Base-by-base conservation (phyloP, 2,888 invertebrate species). In the Busseola fusca region DNA sequence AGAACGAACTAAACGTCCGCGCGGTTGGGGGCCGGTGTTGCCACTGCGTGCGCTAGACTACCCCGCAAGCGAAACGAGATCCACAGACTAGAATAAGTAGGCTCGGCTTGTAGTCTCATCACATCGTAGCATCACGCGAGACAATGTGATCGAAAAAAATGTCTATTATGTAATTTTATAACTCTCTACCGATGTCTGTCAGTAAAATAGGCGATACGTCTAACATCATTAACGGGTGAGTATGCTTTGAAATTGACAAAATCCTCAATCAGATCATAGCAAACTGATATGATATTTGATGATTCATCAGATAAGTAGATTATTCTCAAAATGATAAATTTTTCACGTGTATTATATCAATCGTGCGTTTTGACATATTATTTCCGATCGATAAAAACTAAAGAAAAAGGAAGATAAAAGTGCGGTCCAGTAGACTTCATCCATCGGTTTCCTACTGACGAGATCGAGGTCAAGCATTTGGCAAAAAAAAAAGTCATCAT, bases 21-120 rank as follows among this genome's bases (percentile, higher is more conserved):
- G 85, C 93, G 87, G 87, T 90, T 88, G 85, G 90, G 88, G 88
- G 88, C 88, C 94, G 91, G 92, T 94, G 95, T 95, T 95, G 92
- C 95, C 95, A 95, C 94, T 95, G 93, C 91, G 86, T 84, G 88
- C 84, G 79, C 73, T 80, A 83, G 84, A 88, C 88, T 87, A 90
- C 90, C 92, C 91, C 89, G 78, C 74, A 79, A 81, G 81, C 86
- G 86, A 89, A 90, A 91, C 89, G 87, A 90, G 89, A 89, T 90
- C 88, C 83, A 88, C 80, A 78, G 81, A 72, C 78, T 72, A 78
- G 74, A 78, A 79, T 76, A 84, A 79, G 77, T 84, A 81, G 71
- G 82, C 77, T 81, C 84, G 71, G 82, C 77, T 81, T 84, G 79
- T 84, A 87, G 86, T 83, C 86, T 84, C 88, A 89, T 88, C 88